Evolutionary conservation across 2,113 vertebrate genomes (phyloP), one percentile per base, ranked within the genome.

Genomic region (Thinocorus orbignyianus): DNA sequence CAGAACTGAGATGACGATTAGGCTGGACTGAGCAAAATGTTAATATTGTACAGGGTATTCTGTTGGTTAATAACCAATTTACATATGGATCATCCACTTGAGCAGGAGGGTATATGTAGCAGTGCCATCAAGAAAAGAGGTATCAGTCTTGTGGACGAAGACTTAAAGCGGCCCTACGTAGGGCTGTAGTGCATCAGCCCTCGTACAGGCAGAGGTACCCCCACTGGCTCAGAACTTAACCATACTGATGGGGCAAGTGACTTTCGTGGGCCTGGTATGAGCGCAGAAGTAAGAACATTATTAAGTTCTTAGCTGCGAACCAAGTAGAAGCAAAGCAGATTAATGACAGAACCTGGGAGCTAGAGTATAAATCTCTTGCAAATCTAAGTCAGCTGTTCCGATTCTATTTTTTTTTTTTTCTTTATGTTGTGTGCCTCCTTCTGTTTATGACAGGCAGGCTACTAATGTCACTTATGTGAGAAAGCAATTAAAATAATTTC

Each of bases 401-500:
- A 8, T 58, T 94, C 52, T 82, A 16, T 46, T 46, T 46, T 46
- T 46, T 46, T 57, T 85, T 73, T 77, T 74, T 60, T 26, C 11
- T n/a, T 81, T 16, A 39, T 52, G 44, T 69, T 84, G 25, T 78
- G 37, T 79, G 46, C 77, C 46, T 19, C 51, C 66, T 77, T 49
- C 79, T 91, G 74, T 76, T 94, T 91, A 48, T 87, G 86, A 81
- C 33, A 52, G 60, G 30, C 42, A 69, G 39, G 35, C 26, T 84
- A 44, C 28, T 65, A 23, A 39, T 94, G 54, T 69, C 42, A 54
- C 30, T 80, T 82, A n/a, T 2, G 13, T 48, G 42, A 23, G 81
- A 96, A 86, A 88, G 62, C 82, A 95, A 93, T 94, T 92, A 94
- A 95, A 81, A 76, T 90, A 74, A 80, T 91, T 97, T 94, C 68